A percentile compares a stretch with the other conserved stretches of the same genome.
Evolutionary conservation across 2,888 invertebrate genomes (phyloP).

Genomic region (Colletes collaris): DNA sequence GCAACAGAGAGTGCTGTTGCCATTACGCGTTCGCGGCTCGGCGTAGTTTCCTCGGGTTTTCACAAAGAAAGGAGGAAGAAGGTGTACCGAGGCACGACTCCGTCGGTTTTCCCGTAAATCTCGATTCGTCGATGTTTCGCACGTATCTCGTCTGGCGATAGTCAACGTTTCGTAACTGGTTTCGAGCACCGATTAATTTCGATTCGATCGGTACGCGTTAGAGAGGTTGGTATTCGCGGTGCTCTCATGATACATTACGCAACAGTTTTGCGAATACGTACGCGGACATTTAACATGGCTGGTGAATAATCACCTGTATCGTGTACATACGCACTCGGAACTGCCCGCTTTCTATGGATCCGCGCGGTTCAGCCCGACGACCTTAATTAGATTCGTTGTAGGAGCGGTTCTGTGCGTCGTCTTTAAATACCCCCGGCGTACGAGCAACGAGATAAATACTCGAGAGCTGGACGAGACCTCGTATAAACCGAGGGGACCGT

Average conservation of each 20-base stretch:
- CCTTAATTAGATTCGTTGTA: conserved; percentile 70
- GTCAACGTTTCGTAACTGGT: conserved; percentile 67
- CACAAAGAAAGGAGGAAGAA: too few species aligned
- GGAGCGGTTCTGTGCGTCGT: conserved; percentile 59
- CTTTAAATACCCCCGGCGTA: conserved; percentile 61
- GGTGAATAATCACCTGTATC: conserved; percentile 66
- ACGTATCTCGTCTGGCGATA: conserved; percentile 55
- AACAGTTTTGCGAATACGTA: conserved; percentile 65
- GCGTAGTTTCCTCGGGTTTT: too few species aligned
- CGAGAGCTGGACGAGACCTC: conserved; percentile 31
- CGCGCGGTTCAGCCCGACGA: conserved; percentile 38
- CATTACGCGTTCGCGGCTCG: too few species aligned
- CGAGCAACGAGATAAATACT: conserved; percentile 68
- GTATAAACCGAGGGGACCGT: conserved; percentile 46
- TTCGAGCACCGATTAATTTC: conserved; percentile 67
- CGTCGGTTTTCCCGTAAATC: conserved; percentile 52
- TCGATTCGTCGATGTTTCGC: conserved; percentile 62
- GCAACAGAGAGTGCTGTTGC: too few species aligned
- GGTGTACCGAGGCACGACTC: too few species aligned
- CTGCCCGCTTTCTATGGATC: conserved; percentile 56
- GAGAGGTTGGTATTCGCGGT: conserved; percentile 62
- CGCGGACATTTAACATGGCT: conserved; percentile 65
- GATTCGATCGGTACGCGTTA: conserved; percentile 65
- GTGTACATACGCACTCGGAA: conserved; percentile 16
- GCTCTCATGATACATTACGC: conserved; percentile 70